Evolutionary conservation across 1,140 invertebrate genomes (phyloP).

Genomic region (Papilio dardanus): DNA sequence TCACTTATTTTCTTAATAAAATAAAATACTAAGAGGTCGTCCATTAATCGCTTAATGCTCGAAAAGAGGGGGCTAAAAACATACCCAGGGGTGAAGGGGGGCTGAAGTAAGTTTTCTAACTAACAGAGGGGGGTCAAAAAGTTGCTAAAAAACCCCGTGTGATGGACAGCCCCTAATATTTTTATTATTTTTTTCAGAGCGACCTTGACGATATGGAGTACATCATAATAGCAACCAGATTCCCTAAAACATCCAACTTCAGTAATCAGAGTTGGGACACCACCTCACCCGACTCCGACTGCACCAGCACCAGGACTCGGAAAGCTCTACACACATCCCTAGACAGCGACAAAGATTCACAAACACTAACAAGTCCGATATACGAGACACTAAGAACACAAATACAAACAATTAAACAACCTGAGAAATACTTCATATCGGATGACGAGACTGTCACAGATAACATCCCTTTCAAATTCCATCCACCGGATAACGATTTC

Average conservation of each 20-base stretch:
- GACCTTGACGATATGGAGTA: conserved; percentile 68
- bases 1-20: too few relatives aligned
- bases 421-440: conserved; percentile 57
- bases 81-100: too few relatives aligned
- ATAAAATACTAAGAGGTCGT: too few relatives aligned
- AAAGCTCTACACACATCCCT: conserved; percentile 56
- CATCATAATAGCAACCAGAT: conserved; percentile 63
- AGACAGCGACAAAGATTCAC: conserved; percentile 57
- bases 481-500: conserved; percentile 58
- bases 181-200: conserved; percentile 52
- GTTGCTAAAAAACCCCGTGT: too few relatives aligned
- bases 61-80: too few relatives aligned
- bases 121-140: too few relatives aligned
- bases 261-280: conserved; percentile 61
- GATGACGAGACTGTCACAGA: conserved; percentile 54
- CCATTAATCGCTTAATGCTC: too few relatives aligned
- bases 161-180: too few relatives aligned
- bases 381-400: conserved; percentile 60
- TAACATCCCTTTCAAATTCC: conserved; percentile 48
- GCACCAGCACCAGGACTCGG: conserved; percentile 57
- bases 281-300: conserved; percentile 65
- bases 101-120: too few relatives aligned
- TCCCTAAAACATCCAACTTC: conserved; percentile 58
- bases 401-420: conserved; percentile 42
- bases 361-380: conserved; percentile 51